Conservation (phyloP, 2,888 invertebrate genomes). For the Epinotia demarniana region DNA sequence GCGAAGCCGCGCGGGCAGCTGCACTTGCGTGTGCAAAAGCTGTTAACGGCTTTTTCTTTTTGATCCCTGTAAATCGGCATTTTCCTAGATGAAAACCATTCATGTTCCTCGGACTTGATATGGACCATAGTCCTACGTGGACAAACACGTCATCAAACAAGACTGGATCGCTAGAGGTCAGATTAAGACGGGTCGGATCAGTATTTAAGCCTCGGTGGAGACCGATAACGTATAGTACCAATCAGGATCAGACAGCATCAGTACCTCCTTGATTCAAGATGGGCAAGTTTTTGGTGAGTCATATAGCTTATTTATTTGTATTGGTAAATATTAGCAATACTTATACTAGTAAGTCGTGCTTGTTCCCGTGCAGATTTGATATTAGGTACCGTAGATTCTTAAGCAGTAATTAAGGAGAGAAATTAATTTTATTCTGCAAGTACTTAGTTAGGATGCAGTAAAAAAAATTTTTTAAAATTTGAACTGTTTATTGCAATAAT, state of each 20-base stretch:
- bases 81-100: neutral
- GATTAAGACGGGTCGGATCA: neutral
- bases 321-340: conserved; percentile 6
- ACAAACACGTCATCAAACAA: conserved; percentile 20
- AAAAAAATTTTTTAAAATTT: no score
- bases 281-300: conserved; percentile 38
- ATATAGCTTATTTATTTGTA: neutral
- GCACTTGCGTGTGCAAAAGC: no score
- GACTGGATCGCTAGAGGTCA: conserved; percentile 34
- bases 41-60: no score
- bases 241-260: neutral
- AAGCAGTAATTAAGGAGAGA: no score
- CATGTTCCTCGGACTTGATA: neutral
- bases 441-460: no score
- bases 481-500: no score
- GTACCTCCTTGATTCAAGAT: conserved; percentile 16
- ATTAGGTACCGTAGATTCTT: no score
- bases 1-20: no score
- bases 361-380: no score
- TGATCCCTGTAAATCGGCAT: no score
- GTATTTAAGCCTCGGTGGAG: conserved; percentile 37
- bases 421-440: no score
- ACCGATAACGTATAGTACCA: conserved; percentile 9
- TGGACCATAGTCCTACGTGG: neutral
- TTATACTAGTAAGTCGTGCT: neutral